A percentile compares a stretch with the other conserved stretches of the same genome.
Evolutionary conservation across 2,113 vertebrate species (phyloP).

Genomic region (Paralichthys olivaceus): DNA sequence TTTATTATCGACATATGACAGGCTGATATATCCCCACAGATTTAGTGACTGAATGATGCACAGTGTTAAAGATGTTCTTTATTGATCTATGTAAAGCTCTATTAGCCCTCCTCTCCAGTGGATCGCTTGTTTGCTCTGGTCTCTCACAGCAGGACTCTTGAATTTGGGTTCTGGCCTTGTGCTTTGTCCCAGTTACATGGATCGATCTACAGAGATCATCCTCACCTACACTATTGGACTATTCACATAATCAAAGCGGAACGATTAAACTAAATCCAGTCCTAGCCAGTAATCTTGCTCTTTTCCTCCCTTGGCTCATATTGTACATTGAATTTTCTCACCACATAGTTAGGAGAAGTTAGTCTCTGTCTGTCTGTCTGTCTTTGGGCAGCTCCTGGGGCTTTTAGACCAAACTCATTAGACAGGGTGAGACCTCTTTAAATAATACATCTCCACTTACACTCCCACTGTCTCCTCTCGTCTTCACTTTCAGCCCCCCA

Average conservation of each 20-base stretch:
- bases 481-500: slow-evolving; percentile 44
- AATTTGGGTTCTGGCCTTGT: background rate
- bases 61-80: background rate
- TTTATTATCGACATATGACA: background rate
- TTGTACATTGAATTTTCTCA: slow-evolving; percentile 64
- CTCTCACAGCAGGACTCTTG: slow-evolving; percentile 3
- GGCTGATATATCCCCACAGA: background rate
- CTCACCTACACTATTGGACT: slow-evolving; percentile 15
- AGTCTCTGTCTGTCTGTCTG: slow-evolving; percentile 58
- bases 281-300: slow-evolving; percentile 22
- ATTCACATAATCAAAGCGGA: slow-evolving; percentile 49
- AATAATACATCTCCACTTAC: slow-evolving; percentile 81
- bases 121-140: background rate
- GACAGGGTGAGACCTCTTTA: slow-evolving; percentile 82
- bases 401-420: slow-evolving; percentile 83
- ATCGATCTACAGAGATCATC: slow-evolving; percentile 7
- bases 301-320: slow-evolving; percentile 20
- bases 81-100: background rate
- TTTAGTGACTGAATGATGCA: background rate
- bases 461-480: slow-evolving; percentile 63
- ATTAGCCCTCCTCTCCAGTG: background rate
- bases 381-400: slow-evolving; percentile 72
- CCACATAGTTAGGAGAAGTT: slow-evolving; percentile 61
- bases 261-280: slow-evolving; percentile 36
- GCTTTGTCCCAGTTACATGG: slow-evolving; percentile 3